These are phyloP conservation scores for Tyto alba DNA, from an alignment of 2,113 vertebrate species.

Conservation along the genomic window DNA sequence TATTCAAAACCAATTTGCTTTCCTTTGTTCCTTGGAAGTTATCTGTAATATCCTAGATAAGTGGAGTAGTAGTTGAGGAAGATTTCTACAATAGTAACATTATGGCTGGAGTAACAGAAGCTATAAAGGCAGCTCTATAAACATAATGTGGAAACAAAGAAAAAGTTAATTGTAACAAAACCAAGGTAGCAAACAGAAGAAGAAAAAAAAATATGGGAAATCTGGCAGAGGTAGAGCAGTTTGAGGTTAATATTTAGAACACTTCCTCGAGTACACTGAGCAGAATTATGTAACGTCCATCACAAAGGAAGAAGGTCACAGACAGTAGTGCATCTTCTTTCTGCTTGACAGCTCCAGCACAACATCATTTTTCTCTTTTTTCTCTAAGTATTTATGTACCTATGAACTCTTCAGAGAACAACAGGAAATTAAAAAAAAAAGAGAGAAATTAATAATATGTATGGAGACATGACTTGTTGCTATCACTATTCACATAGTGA, in stretches of 20 bases:
- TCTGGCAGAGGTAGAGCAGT: background rate
- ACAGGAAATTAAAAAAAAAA: background rate
- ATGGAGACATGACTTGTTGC: background rate
- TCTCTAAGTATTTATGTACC: background rate
- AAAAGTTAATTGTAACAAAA: background rate
- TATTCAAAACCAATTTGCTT: background rate
- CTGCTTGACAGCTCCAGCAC: background rate
- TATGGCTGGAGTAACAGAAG: background rate
- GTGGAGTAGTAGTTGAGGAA: background rate
- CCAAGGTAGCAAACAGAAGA: background rate
- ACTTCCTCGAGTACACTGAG: background rate
- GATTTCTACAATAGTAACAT: background rate
- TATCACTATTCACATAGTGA: background rate
- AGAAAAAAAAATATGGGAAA: background rate
- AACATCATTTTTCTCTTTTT: background rate
- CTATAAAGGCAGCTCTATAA: background rate
- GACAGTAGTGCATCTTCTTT: background rate
- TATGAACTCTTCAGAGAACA: background rate
- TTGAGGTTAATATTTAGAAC: background rate
- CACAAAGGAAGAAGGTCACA: background rate
- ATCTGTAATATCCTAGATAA: background rate
- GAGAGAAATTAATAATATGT: background rate
- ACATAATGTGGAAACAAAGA: background rate
- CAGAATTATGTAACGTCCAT: background rate
- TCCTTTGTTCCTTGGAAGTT: background rate